Conservation (phyloP, 2,113 vertebrate species). For the Lycocorax pyrrhopterus region DNA sequence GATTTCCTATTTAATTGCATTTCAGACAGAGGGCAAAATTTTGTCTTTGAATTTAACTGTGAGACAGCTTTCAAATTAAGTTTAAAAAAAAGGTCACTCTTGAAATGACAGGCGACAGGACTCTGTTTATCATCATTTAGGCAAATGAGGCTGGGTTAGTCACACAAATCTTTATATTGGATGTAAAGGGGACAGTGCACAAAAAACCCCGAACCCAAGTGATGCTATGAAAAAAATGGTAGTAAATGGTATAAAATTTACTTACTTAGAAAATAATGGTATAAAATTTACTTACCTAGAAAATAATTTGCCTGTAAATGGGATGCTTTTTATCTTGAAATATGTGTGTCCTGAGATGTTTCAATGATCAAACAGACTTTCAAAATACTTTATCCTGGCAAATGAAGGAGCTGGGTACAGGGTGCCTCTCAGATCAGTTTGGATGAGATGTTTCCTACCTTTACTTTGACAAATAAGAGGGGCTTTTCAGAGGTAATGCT, state of each 20-base stretch:
- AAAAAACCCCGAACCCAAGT: neutral
- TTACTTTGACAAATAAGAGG: neutral
- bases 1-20: conserved; percentile 44
- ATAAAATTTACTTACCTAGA: conserved; percentile 14
- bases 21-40: conserved; percentile 27
- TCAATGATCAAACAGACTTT: conserved; percentile 16
- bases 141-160: neutral
- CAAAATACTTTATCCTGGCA: neutral
- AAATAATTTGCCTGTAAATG: conserved; percentile 17
- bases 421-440: neutral
- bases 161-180: neutral
- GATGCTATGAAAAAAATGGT: neutral
- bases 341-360: neutral
- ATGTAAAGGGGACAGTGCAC: neutral
- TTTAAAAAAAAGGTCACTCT: neutral
- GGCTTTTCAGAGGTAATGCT: neutral
- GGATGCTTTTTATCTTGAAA: neutral
- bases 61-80: neutral
- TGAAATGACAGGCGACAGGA: neutral
- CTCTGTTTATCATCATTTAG: neutral
- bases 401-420: neutral
- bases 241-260: neutral
- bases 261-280: conserved; percentile 39
- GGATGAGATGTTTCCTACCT: neutral
- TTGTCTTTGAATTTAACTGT: conserved; percentile 37